A percentile compares a stretch with the other conserved stretches of the same genome.
These are phyloP conservation scores for Neosilurus hyrtlii DNA, from an alignment of 2,797 vertebrate species.

Conservation along the genomic window DNA sequence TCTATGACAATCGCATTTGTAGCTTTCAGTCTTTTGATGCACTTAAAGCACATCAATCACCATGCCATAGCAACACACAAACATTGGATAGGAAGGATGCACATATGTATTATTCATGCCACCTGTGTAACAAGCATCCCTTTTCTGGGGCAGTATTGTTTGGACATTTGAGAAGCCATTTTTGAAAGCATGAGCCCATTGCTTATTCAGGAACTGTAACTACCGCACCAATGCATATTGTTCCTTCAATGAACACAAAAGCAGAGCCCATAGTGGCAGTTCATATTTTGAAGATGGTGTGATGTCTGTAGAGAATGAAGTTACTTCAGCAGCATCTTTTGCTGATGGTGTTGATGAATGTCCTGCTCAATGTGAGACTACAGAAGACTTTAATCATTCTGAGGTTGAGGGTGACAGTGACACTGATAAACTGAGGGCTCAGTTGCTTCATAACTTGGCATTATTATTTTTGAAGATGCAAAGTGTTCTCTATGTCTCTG, in stretches of 20 bases:
- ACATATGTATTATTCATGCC: constrained; percentile 23
- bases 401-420: constrained; percentile 25
- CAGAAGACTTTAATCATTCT: constrained; percentile 3
- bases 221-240: constrained; percentile 35
- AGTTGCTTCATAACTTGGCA: constrained; percentile 40
- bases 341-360: constrained; percentile 18
- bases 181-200: constrained; percentile 12
- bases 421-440: constrained; percentile 18
- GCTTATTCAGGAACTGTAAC: constrained; percentile 31
- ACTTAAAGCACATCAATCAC: constrained; percentile 34
- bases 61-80: not conserved
- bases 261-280: constrained; percentile 40
- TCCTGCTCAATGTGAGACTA: constrained; percentile 19
- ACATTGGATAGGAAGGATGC: not conserved
- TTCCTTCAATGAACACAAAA: constrained; percentile 45
- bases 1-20: constrained; percentile 31
- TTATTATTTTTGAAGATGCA: constrained; percentile 38
- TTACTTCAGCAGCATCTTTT: constrained; percentile 6
- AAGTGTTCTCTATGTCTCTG: constrained; percentile 31
- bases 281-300: constrained; percentile 40
- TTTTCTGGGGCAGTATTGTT: constrained; percentile 32
- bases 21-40: constrained; percentile 31
- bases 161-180: constrained; percentile 42
- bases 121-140: constrained; percentile 35
- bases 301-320: constrained; percentile 30